Percentiles rank a stretch among this genome's conserved stretches.
phyloP scores from a whole-genome alignment of 2,113 vertebrate species.

The Nyctibius bracteatus region DNA sequence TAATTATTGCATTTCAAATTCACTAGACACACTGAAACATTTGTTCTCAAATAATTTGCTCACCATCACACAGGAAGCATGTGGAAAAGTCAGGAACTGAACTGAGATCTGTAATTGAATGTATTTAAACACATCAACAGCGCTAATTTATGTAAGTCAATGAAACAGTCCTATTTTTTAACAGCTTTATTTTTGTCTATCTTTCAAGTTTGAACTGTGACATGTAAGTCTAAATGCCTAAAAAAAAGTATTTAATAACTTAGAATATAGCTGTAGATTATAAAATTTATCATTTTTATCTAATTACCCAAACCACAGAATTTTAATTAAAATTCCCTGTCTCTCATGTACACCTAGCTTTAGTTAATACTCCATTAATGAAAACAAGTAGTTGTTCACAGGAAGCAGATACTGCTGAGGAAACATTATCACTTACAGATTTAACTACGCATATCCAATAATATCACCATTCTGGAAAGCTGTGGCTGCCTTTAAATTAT shows the following conservation, averaged over 20 bases:
- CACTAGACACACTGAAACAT: background rate
- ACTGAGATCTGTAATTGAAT: background rate
- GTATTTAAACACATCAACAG: background rate
- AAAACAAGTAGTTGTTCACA: background rate
- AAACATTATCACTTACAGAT: background rate
- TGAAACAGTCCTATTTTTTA: background rate
- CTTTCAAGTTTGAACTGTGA: background rate
- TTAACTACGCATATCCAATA: background rate
- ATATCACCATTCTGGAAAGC: background rate
- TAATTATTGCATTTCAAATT: background rate
- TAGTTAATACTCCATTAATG: background rate
- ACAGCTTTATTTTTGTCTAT: background rate
- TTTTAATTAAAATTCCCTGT: background rate
- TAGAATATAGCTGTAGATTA: background rate
- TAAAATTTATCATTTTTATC: background rate
- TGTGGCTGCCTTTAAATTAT: background rate
- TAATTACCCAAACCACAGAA: background rate
- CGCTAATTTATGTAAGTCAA: background rate
- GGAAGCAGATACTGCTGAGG: background rate
- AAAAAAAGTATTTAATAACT: background rate
- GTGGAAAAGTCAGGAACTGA: background rate
- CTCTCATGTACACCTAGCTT: background rate
- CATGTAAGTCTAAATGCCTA: background rate
- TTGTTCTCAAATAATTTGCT: background rate
- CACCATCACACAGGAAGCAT: background rate